A percentile compares a stretch with the other conserved stretches of the same genome.
phyloP scores from a whole-genome alignment of 1,140 invertebrate species.

The Popillia japonica region DNA sequence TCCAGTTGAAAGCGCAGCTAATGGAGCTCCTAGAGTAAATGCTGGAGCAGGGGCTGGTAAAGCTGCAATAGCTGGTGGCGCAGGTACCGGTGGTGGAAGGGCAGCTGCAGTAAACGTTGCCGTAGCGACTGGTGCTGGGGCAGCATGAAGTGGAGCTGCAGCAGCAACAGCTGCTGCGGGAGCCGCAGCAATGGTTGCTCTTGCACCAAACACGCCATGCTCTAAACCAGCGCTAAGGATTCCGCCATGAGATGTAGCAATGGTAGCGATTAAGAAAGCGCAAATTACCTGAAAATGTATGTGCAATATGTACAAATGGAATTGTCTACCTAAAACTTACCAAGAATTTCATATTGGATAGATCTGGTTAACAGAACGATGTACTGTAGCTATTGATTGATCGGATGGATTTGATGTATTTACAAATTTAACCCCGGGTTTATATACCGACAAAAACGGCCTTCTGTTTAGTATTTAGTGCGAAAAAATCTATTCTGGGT shows the following conservation, averaged over 20 bases:
- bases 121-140: not conserved
- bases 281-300: conserved; percentile 26
- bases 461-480: conserved; percentile 11
- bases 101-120: not conserved
- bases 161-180: conserved; percentile 6
- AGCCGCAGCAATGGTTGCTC: not conserved
- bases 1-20: not conserved
- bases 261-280: not conserved
- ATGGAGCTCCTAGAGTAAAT: conserved; percentile 15
- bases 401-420: conserved; percentile 18
- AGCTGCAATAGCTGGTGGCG: not conserved
- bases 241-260: conserved; percentile 3
- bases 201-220: not conserved
- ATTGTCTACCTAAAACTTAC: not conserved
- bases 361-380: not conserved
- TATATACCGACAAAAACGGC: conserved; percentile 5
- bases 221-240: not conserved
- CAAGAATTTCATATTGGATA: conserved; percentile 18
- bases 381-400: not conserved
- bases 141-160: not conserved
- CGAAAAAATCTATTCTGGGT: not conserved
- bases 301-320: not conserved
- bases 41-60: conserved; percentile 27
- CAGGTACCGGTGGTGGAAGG: not conserved
- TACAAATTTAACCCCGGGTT: conserved; percentile 10